These are phyloP conservation scores for Gila robusta DNA, from an alignment of 2,797 vertebrate species.

Conservation along the genomic window DNA sequence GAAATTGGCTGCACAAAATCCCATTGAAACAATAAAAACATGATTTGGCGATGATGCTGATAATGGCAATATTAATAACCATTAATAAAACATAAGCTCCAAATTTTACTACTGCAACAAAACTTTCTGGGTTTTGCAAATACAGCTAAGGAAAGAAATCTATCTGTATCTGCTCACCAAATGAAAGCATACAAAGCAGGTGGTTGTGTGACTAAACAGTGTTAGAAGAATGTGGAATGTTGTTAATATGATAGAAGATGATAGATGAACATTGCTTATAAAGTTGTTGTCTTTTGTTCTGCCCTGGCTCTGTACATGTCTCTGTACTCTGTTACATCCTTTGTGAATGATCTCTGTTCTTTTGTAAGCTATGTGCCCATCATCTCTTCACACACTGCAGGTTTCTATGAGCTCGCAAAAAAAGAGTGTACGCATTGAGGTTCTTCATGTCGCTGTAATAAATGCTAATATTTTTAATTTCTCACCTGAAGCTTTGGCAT, in stretches of 20 bases:
- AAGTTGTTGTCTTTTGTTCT: constrained; percentile 35
- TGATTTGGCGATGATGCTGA: not conserved
- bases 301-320: constrained; percentile 45
- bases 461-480: constrained; percentile 88
- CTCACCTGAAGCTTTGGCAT: constrained; percentile 78
- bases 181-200: constrained; percentile 4
- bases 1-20: not conserved
- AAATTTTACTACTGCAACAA: constrained; percentile 13
- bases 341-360: constrained; percentile 67
- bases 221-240: constrained; percentile 20
- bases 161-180: constrained; percentile 29
- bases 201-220: constrained; percentile 37
- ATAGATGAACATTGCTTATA: constrained; percentile 39
- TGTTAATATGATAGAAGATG: constrained; percentile 42
- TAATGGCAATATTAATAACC: constrained; percentile 9
- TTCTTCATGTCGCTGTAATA: constrained; percentile 86
- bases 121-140: constrained; percentile 1
- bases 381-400: constrained; percentile 71
- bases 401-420: constrained; percentile 76
- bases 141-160: constrained; percentile 5
- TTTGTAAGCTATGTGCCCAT: constrained; percentile 67
- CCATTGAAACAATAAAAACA: constrained; percentile 18
- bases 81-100: constrained; percentile 13
- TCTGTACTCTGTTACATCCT: constrained; percentile 34
- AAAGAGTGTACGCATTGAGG: constrained; percentile 78